These are phyloP conservation scores for Eristalinus aeneus DNA, from an alignment of 2,888 invertebrate genomes.

Conservation along the genomic window DNA sequence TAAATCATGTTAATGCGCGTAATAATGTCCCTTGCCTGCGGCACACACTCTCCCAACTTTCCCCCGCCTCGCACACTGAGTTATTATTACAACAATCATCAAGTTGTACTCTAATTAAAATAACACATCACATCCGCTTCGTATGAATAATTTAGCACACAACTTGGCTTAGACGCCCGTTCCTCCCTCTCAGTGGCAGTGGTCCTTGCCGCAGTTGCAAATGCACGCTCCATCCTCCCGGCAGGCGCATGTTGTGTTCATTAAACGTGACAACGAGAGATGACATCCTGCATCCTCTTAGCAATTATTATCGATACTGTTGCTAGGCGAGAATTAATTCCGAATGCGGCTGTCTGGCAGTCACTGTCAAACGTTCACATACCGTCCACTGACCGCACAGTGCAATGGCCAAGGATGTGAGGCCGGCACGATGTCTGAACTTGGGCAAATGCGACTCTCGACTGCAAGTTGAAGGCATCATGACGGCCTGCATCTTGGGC, in stretches of 20 bases:
- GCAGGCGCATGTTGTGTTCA: slow-evolving; percentile 51
- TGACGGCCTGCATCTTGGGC: slow-evolving; percentile 36
- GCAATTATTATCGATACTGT: slow-evolving; percentile 68
- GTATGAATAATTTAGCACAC: slow-evolving; percentile 65
- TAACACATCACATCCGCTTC: slow-evolving; percentile 67
- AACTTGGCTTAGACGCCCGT: slow-evolving; percentile 24
- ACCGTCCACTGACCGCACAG: slow-evolving; percentile 35
- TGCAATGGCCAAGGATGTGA: neutral
- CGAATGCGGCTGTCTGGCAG: slow-evolving; percentile 23
- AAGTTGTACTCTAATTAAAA: slow-evolving; percentile 68
- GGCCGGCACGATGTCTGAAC: slow-evolving; percentile 17
- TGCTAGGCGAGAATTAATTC: slow-evolving; percentile 56
- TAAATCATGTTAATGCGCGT: neutral
- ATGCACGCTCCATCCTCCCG: slow-evolving; percentile 26
- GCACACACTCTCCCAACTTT: neutral
- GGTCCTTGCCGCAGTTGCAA: slow-evolving; percentile 53
- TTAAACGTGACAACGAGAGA: slow-evolving; percentile 65
- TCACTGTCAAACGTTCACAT: neutral
- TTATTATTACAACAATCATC: slow-evolving; percentile 69
- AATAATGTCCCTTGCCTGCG: neutral
- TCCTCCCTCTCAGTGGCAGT: slow-evolving; percentile 13
- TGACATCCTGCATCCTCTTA: slow-evolving; percentile 44
- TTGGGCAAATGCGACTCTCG: slow-evolving; percentile 50
- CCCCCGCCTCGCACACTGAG: slow-evolving; percentile 39
- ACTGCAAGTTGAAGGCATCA: slow-evolving; percentile 17